These are phyloP conservation scores for Microtus montanus DNA, from an alignment of 2,113 vertebrate genomes.

Conservation along the genomic window DNA sequence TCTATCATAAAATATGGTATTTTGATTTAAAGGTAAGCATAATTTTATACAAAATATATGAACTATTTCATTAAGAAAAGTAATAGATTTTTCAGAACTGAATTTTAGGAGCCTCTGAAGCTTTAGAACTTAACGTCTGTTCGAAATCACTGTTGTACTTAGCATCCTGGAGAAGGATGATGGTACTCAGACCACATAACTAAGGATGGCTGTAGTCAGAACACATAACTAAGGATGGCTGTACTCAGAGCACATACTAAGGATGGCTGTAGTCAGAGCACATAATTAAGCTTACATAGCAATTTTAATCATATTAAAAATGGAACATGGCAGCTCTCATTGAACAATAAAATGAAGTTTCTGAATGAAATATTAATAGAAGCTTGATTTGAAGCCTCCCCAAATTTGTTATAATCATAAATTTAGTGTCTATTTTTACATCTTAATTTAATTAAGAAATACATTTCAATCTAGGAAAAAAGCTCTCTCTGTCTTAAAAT, in stretches of 20 bases:
- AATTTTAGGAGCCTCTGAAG: slow-evolving; percentile 19
- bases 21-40: not conserved
- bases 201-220: slow-evolving; percentile 40
- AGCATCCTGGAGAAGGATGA: slow-evolving; percentile 45
- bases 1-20: slow-evolving; percentile 13
- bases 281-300: slow-evolving; percentile 82
- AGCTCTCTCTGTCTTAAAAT: slow-evolving; percentile 3
- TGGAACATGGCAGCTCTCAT: slow-evolving; percentile 75
- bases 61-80: slow-evolving; percentile 48
- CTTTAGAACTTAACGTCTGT: slow-evolving; percentile 57
- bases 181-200: slow-evolving; percentile 72
- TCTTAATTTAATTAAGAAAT: slow-evolving; percentile 79
- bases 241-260: slow-evolving; percentile 56
- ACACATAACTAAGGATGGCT: slow-evolving; percentile 38
- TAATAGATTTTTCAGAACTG: not conserved
- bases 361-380: slow-evolving; percentile 82
- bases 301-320: slow-evolving; percentile 84
- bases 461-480: slow-evolving; percentile 69
- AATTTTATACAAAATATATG: not conserved
- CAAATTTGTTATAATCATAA: slow-evolving; percentile 70
- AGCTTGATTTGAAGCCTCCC: slow-evolving; percentile 84
- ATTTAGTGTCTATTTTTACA: slow-evolving; percentile 77
- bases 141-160: slow-evolving; percentile 31
- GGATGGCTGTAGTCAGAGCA: slow-evolving; percentile 59
- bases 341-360: slow-evolving; percentile 83